phyloP scores from a whole-genome alignment of 2,113 vertebrate genomes.

The Cacatua alba region DNA sequence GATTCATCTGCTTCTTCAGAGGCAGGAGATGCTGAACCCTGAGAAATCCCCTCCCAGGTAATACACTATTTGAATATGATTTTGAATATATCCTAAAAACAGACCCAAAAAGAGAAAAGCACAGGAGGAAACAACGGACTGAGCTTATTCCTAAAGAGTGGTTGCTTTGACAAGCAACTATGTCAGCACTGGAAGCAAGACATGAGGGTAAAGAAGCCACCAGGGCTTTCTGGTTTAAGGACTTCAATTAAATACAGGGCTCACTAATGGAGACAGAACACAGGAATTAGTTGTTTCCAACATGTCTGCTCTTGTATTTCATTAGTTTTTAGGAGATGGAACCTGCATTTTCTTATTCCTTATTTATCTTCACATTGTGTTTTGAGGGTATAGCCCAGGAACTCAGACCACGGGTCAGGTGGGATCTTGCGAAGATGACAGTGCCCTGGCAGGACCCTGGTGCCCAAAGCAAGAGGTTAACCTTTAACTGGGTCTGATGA shows the following conservation, averaged over 20 bases:
- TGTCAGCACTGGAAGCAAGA: neutral
- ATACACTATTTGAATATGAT: accelerated
- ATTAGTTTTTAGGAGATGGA: neutral
- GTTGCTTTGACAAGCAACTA: neutral
- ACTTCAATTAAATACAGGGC: neutral
- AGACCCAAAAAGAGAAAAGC: neutral
- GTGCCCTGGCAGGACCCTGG: neutral
- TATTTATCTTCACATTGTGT: neutral
- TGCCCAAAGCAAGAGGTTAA: neutral
- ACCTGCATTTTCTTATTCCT: neutral
- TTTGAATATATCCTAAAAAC: neutral
- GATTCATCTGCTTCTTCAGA: neutral
- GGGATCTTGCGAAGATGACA: neutral
- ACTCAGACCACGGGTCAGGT: neutral
- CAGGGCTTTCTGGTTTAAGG: neutral
- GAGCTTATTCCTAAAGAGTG: neutral
- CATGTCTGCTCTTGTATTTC: accelerated
- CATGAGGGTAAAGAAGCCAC: neutral
- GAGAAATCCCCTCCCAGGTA: neutral
- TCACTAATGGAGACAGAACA: neutral
- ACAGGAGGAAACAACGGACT: neutral
- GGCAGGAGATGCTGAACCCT: neutral
- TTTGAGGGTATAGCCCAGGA: neutral
- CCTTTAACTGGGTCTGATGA: neutral
- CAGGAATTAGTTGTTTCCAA: neutral